A percentile compares a stretch with the other conserved stretches of the same genome.
These are phyloP conservation scores for Ferdinandea cuprea DNA, from an alignment of 2,888 invertebrate species.

Conservation along the genomic window DNA sequence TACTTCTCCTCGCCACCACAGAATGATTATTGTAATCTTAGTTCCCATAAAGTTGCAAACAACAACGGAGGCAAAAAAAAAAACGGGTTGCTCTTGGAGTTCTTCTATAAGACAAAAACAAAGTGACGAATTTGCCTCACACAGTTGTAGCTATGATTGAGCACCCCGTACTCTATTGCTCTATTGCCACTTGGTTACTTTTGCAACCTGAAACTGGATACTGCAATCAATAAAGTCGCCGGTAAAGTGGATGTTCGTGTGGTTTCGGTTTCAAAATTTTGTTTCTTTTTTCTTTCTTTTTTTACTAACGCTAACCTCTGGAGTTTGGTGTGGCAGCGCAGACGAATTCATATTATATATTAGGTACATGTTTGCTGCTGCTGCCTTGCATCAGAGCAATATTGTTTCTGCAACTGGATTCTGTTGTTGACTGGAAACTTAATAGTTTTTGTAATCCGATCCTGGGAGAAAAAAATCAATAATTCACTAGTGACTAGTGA, in stretches of 20 bases:
- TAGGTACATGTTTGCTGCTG: conserved; percentile 1
- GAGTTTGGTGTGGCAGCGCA: conserved; percentile 1
- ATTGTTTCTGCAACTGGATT: conserved; percentile 70
- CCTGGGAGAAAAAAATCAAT: conserved; percentile 62
- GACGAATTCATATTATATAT: background rate
- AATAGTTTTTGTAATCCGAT: conserved; percentile 73
- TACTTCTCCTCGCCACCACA: conserved; percentile 1
- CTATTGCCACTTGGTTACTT: conserved; percentile 62
- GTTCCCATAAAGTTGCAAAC: conserved; percentile 51
- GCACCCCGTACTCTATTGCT: conserved; percentile 11
- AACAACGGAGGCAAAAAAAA: conserved; percentile 10
- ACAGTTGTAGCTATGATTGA: conserved; percentile 7
- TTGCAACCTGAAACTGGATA: conserved; percentile 72
- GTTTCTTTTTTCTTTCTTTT: background rate
- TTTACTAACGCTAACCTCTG: too few relatives aligned
- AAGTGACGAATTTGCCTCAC: conserved; percentile 60
- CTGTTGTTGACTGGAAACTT: conserved; percentile 73
- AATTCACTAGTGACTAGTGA: conserved; percentile 67
- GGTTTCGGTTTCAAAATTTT: conserved; percentile 39
- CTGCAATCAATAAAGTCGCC: conserved; percentile 71
- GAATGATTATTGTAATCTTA: conserved; percentile 67
- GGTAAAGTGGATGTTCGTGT: conserved; percentile 44
- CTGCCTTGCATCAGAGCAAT: conserved; percentile 14
- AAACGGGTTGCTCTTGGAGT: conserved; percentile 12
- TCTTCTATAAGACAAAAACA: conserved; percentile 36